Evolutionary conservation across 1,140 invertebrate species (phyloP), one percentile per base, ranked within the genome.

Genomic region (Liolophura sinensis): DNA sequence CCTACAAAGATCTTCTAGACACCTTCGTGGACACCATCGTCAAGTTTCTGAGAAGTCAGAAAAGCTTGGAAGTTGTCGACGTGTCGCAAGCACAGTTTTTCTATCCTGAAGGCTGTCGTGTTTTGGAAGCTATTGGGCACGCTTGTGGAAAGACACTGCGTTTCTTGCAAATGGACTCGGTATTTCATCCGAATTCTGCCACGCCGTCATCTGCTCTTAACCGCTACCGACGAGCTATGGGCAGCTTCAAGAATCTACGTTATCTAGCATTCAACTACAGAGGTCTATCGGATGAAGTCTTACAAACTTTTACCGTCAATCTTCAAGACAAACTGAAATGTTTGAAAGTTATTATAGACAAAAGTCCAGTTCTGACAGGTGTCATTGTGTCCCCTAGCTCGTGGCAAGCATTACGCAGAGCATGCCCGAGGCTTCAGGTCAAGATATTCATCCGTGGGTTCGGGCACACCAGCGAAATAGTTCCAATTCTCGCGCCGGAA

Each of bases 221-320:
- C 48, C 49, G 64, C 49, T 73, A 66, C 46, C 50, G 50, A 25
- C 27, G 40, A 12, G 1, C 56, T 25, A 60, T 73, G 24, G 57
- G 57, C 1, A 58, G 18, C 5, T 73, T 73, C 58, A 70, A 56
- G 12, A 68, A 65, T 24, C 40, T 73, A 14, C 40, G 52, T 25
- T 70, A 65, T 51, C 24, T 73, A 25, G 68, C 68, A 0, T 25
- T 73, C n/a, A 73, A 73, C 56, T 73, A 73, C 22, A 70, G 68
- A 22, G 70, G 69, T 46, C 48, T 73, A 27, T 73, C 71, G 0
- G 71, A 70, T 31, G 69, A 70, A 46, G 66, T 73, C 7, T 57
- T 73, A 22, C 50, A 70, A 31, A 63, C 59, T 15, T 64, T 73
- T 54, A 60, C 68, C 1, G 70, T 65, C 65, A 70, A 58, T 52